Base-by-base conservation (phyloP, 2,797 vertebrate species). In the Phrynocephalus guinanensis region DNA sequence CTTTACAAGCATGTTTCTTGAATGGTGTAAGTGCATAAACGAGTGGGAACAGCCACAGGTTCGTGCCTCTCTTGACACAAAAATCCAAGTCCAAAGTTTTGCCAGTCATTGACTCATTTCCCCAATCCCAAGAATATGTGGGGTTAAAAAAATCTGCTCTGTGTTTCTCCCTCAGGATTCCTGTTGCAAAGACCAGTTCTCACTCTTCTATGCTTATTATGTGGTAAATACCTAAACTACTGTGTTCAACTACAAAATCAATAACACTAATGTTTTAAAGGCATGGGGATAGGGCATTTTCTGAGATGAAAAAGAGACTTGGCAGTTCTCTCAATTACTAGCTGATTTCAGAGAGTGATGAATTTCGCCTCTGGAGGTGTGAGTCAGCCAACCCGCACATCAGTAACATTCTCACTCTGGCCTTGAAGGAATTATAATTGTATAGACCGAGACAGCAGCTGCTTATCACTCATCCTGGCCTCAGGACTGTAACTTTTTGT, bases 361-460 rank as follows among this genome's bases (percentile, higher is more conserved):
- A 93, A 91, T 91, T 93, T 93, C 87, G 89, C 86, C 72, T 83
- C 93, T 94, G 79, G 79, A 50, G 66, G 87, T 11, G 3, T 84
- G 90, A 89, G 88, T 70, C 86, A 94, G 86, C 84, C 92, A 93
- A 90, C 66, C 86, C 91, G 82, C 86, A 87, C 91, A 92, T 89
- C 79, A 15, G 3, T 84, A 93, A 91, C 85, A 94, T 93, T 81
- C 83, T 82, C 91, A 92, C 90, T 94, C 89, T 70, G 91, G 79
- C 90, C 95, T 94, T 90, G 92, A 96, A 96, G 93, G 89, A 96
- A 96, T 90, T 92, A 93, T 94, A 96, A 95, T 93, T 96, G 94
- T 95, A 94, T 92, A 80, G 95, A 95, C 90, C 88, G 92, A 93
- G 95, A 95, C 88, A 95, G 93, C 93, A 95, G 94, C 94, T 96